Conservation (phyloP, 2,113 vertebrate species). For the Trematocara variabile region DNA sequence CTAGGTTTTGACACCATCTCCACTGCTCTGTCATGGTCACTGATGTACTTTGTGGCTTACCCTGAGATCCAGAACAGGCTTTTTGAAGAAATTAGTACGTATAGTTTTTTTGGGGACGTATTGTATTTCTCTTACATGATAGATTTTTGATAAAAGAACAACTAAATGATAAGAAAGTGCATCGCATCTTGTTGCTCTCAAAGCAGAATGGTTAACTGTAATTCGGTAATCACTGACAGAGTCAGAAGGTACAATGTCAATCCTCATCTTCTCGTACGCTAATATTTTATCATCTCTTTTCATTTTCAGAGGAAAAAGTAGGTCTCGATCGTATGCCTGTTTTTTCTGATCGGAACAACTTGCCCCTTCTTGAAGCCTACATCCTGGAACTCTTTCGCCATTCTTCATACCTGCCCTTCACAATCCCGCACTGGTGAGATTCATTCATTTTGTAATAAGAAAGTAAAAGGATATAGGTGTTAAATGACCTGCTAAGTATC, state of each 20-base stretch:
- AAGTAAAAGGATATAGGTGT: not conserved
- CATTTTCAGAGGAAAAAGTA: constrained; percentile 74
- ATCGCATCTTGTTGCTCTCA: not conserved
- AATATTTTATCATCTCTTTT: not conserved
- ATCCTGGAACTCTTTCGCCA: constrained; percentile 88
- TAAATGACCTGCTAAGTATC: not conserved
- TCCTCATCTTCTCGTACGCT: not conserved
- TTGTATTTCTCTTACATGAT: not conserved
- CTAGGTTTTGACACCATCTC: constrained; percentile 90
- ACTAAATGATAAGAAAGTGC: not conserved
- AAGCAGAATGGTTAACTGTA: not conserved
- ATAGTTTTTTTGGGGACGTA: not conserved
- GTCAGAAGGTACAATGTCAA: no score
- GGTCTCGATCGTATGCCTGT: constrained; percentile 73
- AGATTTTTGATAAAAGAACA: not conserved
- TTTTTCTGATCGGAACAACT: constrained; percentile 72
- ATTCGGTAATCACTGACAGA: not conserved
- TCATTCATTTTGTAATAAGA: not conserved
- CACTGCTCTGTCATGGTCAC: constrained; percentile 85
- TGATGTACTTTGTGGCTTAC: constrained; percentile 81
- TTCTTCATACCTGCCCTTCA: constrained; percentile 87
- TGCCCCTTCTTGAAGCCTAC: constrained; percentile 86
- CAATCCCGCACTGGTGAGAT: constrained; percentile 89
- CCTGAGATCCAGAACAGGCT: constrained; percentile 84
- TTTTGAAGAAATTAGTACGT: constrained; percentile 84